A percentile compares a stretch with the other conserved stretches of the same genome.
Conservation (phyloP, 2,888 invertebrate species). For the Drosophila limbata region DNA sequence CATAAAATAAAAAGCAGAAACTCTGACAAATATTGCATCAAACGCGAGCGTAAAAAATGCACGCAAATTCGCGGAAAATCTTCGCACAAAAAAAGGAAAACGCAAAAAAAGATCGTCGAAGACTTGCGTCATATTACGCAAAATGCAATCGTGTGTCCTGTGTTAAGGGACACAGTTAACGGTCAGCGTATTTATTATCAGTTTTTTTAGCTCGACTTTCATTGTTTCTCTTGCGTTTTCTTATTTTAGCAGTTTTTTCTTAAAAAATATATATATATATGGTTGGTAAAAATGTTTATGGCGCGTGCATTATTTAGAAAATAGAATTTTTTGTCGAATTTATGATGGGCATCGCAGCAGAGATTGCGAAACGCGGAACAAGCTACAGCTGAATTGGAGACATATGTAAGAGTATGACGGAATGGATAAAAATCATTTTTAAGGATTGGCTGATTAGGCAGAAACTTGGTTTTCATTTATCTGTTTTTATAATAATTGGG, state of each 20-base stretch:
- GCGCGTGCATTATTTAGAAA: constrained; percentile 28
- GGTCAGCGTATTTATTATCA: constrained; percentile 14
- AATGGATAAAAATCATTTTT: not conserved
- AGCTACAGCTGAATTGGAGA: not conserved
- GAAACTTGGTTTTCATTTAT: too few species aligned
- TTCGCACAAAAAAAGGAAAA: constrained; percentile 3
- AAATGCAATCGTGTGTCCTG: constrained; percentile 53
- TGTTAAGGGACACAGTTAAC: constrained; percentile 38
- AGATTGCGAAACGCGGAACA: constrained; percentile 26
- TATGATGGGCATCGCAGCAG: constrained; percentile 31
- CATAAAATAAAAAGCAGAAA: constrained; percentile 36
- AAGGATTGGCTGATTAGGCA: not conserved
- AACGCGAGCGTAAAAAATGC: constrained; percentile 59
- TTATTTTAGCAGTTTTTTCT: constrained; percentile 3
- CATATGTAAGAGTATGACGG: too few species aligned
- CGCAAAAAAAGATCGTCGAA: constrained; percentile 9
- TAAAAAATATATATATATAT: constrained; percentile 2
- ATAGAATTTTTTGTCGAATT: constrained; percentile 18
- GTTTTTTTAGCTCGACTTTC: constrained; percentile 34
- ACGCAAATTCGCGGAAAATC: constrained; percentile 39
- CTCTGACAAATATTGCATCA: constrained; percentile 41
- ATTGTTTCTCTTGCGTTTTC: constrained; percentile 17
- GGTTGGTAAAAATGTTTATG: constrained; percentile 30
- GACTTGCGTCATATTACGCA: constrained; percentile 47
- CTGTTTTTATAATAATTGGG: too few species aligned